phyloP scores from a whole-genome alignment of 2,113 vertebrate species.

The Microcebus tavaratra region DNA sequence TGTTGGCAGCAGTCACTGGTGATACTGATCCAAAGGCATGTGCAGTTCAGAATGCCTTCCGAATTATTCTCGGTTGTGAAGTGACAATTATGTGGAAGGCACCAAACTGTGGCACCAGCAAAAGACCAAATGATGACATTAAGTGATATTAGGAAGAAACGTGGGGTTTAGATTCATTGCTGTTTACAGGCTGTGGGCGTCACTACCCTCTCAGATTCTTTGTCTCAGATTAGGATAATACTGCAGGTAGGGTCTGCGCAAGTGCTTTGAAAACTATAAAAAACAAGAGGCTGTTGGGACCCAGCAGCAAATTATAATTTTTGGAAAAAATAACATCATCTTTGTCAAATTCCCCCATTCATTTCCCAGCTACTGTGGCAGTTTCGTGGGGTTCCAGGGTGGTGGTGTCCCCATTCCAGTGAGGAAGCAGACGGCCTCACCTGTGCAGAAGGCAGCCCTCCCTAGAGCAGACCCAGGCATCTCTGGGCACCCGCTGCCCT shows the following conservation, averaged over 20 bases:
- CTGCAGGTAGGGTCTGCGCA: no score
- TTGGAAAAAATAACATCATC: no score
- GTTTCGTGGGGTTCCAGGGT: no score
- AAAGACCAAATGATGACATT: background rate
- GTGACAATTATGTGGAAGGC: background rate
- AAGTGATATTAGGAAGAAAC: fast-evolving
- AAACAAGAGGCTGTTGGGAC: no score
- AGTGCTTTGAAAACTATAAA: no score
- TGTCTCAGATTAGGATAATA: fast-evolving
- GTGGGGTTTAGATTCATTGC: fast-evolving
- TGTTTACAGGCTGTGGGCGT: background rate
- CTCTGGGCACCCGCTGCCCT: background rate
- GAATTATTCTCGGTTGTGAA: background rate
- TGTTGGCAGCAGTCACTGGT: fast-evolving
- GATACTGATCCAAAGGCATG: fast-evolving
- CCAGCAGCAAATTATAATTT: no score
- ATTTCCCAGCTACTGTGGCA: no score
- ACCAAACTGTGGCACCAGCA: background rate
- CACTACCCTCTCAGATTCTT: background rate
- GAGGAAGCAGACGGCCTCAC: no score
- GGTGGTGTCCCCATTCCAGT: no score
- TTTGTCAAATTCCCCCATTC: no score
- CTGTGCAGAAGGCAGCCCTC: no score
- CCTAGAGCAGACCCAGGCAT: fast-evolving
- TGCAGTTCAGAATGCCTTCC: no score